Percentiles rank a stretch among this genome's conserved stretches.
phyloP scores from a whole-genome alignment of 2,888 invertebrate genomes.

The Ctena decussata region DNA sequence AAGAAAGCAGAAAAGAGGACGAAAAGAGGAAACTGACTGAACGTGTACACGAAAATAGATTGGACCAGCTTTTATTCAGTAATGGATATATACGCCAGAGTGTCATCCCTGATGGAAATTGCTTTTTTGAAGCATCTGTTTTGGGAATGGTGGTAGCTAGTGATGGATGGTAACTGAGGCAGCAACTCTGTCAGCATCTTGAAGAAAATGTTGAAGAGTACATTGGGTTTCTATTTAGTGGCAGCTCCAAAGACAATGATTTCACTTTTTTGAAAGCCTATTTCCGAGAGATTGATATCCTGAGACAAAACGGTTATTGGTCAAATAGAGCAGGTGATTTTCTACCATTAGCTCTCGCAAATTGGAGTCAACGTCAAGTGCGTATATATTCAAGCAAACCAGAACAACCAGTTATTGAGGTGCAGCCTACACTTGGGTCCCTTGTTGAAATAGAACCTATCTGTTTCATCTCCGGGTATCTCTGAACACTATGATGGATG shows the following conservation, averaged over 20 bases:
- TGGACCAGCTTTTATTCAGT: constrained; percentile 4
- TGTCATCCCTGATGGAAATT: constrained; percentile 20
- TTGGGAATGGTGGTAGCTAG: neutral
- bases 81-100: neutral
- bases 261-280: neutral
- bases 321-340: neutral
- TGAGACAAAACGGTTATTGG: constrained; percentile 4
- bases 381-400: neutral
- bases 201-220: constrained; percentile 4
- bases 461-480: neutral
- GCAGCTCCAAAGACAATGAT: neutral
- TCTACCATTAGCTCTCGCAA: neutral
- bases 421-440: neutral
- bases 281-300: neutral
- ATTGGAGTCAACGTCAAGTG: neutral
- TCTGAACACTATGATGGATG: neutral
- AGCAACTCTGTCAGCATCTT: neutral
- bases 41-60: neutral
- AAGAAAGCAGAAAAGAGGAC: neutral
- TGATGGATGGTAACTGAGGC: neutral
- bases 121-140: constrained; percentile 10
- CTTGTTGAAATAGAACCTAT: neutral
- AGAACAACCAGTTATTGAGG: neutral
- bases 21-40: neutral
- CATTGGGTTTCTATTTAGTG: neutral